A percentile compares a stretch with the other conserved stretches of the same genome.
Evolutionary conservation across 2,113 vertebrate species (phyloP).

Genomic region (Stegastes partitus): DNA sequence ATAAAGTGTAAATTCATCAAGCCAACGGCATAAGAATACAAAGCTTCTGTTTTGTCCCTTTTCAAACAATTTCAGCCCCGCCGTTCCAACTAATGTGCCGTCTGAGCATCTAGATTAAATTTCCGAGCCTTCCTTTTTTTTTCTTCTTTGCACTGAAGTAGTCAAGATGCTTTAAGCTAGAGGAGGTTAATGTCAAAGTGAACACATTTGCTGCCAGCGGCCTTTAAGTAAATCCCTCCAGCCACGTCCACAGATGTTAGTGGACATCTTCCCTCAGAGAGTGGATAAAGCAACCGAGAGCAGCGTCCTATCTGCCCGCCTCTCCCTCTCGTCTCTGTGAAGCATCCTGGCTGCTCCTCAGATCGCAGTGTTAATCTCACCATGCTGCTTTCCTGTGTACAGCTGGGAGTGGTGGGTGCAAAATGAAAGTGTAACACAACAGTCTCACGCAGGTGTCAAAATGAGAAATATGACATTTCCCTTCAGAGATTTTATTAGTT

Average conservation of each 20-base stretch:
- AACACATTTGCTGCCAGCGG: conserved; percentile 38
- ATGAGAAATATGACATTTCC: conserved; percentile 80
- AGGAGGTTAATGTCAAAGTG: conserved; percentile 40
- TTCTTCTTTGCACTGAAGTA: neutral
- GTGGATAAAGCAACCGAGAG: conserved; percentile 54
- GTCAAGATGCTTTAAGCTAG: conserved; percentile 42
- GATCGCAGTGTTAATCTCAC: conserved; percentile 51
- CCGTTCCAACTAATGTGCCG: conserved; percentile 37
- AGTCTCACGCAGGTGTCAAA: conserved; percentile 76
- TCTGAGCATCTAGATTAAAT: conserved; percentile 36
- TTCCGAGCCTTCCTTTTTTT: conserved; percentile 18
- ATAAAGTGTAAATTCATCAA: conserved; percentile 35
- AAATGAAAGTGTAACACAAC: conserved; percentile 77
- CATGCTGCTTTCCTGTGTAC: conserved; percentile 51
- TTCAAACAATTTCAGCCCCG: conserved; percentile 25
- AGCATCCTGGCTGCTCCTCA: conserved; percentile 48
- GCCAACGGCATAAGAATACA: conserved; percentile 33
- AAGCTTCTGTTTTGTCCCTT: conserved; percentile 26
- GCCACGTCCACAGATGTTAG: conserved; percentile 55
- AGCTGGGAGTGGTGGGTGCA: conserved; percentile 75
- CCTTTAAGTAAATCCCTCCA: conserved; percentile 61
- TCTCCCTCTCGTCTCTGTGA: conserved; percentile 25
- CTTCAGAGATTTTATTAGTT: conserved; percentile 73
- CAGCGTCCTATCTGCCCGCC: conserved; percentile 28
- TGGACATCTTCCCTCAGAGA: conserved; percentile 50